Conservation (phyloP, 2,113 vertebrate species). For the Ramphastos sulfuratus region DNA sequence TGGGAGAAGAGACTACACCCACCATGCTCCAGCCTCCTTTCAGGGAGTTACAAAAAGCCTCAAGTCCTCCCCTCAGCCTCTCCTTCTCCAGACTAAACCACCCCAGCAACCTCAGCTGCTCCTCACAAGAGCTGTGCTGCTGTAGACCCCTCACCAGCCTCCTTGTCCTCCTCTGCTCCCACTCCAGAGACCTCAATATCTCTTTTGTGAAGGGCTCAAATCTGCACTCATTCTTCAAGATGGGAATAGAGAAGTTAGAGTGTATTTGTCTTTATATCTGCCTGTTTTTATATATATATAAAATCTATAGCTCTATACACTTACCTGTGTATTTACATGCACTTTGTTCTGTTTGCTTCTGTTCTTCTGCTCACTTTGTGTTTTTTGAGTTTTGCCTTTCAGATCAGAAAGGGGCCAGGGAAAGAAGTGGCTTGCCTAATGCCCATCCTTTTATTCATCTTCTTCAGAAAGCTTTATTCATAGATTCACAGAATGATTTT, state of each 20-base stretch:
- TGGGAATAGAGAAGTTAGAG: background rate
- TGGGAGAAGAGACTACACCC: no score
- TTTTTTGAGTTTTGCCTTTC: background rate
- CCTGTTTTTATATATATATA: background rate
- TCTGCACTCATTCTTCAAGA: no score
- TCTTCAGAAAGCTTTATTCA: background rate
- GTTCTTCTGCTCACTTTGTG: background rate
- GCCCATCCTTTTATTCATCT: background rate
- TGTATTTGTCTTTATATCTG: background rate
- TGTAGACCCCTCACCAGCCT: no score
- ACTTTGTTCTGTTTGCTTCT: background rate
- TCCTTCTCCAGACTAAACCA: no score
- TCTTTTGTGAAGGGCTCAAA: no score
- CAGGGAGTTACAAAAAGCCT: no score
- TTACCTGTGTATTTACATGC: background rate
- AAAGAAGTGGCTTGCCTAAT: background rate
- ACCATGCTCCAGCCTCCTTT: no score
- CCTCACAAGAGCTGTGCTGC: no score
- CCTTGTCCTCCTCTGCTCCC: no score
- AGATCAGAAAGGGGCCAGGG: background rate
- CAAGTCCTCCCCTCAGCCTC: no score
- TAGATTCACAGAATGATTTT: background rate
- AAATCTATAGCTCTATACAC: background rate
- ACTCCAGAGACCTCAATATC: no score
- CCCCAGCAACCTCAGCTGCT: no score